These are phyloP conservation scores for Pogona vitticeps DNA, from an alignment of 2,113 vertebrate species.

Conservation along the genomic window DNA sequence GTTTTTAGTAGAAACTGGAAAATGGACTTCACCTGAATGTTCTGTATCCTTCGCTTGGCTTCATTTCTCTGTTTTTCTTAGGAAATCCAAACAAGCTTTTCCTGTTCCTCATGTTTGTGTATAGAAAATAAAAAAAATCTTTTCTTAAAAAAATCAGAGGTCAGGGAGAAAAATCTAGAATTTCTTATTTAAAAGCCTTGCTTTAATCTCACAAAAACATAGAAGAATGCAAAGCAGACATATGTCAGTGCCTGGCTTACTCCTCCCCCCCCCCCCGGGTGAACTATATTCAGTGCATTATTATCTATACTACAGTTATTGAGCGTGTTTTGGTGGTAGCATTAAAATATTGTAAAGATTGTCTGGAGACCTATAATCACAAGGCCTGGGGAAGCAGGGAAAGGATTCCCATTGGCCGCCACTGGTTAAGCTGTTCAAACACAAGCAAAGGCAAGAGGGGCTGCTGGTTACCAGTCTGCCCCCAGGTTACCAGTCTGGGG, in stretches of 20 bases:
- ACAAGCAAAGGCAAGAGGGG: no score
- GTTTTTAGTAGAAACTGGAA: constrained; percentile 62
- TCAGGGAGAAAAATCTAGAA: constrained; percentile 47
- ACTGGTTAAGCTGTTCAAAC: background rate
- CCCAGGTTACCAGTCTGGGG: no score
- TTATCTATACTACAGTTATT: background rate
- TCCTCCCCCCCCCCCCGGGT: background rate
- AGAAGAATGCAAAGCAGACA: constrained; percentile 48
- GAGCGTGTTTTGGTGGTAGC: background rate
- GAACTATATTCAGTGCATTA: background rate
- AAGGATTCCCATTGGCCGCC: no score
- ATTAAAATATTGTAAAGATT: background rate
- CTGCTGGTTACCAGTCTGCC: background rate
- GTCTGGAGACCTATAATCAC: background rate
- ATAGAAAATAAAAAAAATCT: constrained; percentile 59
- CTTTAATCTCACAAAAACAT: constrained; percentile 46
- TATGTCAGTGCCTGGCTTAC: background rate
- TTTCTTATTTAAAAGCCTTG: constrained; percentile 45
- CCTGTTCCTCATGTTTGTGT: constrained; percentile 43
- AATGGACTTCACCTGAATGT: constrained; percentile 68
- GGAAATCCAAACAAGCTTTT: constrained; percentile 66
- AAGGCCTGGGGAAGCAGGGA: no score
- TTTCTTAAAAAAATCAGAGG: constrained; percentile 36
- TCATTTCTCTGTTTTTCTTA: constrained; percentile 69
- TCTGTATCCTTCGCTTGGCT: constrained; percentile 60